phyloP scores from a whole-genome alignment of 37 sponge, comb jelly and placozoan genomes.

The Hexactinellida sp. region DNA sequence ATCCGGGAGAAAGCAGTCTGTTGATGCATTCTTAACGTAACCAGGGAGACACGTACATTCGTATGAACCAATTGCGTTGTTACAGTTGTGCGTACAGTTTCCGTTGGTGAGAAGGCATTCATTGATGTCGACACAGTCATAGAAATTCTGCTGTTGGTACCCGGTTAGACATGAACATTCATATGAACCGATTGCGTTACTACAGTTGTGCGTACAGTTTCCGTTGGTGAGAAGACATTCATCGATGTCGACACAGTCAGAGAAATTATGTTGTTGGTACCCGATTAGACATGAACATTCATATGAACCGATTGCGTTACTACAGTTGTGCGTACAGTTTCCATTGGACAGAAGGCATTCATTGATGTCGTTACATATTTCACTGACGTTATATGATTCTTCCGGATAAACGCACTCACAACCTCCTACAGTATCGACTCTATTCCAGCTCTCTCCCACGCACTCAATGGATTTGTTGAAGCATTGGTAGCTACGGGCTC shows the following conservation, averaged over 20 bases:
- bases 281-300: too few species aligned
- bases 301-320: too few species aligned
- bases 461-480: background rate
- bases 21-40: too few species aligned
- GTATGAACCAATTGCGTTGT: background rate
- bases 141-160: background rate
- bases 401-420: background rate
- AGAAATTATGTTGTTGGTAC: too few species aligned
- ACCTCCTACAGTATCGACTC: background rate
- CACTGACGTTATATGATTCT: background rate
- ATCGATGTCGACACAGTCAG: too few species aligned
- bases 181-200: background rate
- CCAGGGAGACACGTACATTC: background rate
- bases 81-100: background rate
- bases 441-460: background rate
- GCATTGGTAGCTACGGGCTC: background rate
- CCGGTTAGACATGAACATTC: background rate
- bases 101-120: background rate
- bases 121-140: background rate
- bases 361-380: background rate
- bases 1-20: too few species aligned
- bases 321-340: too few species aligned
- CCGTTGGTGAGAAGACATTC: background rate
- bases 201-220: background rate
- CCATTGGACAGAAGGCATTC: too few species aligned